Evolutionary conservation across 2,888 invertebrate genomes (phyloP).

Genomic region (Netelia inedita): DNA sequence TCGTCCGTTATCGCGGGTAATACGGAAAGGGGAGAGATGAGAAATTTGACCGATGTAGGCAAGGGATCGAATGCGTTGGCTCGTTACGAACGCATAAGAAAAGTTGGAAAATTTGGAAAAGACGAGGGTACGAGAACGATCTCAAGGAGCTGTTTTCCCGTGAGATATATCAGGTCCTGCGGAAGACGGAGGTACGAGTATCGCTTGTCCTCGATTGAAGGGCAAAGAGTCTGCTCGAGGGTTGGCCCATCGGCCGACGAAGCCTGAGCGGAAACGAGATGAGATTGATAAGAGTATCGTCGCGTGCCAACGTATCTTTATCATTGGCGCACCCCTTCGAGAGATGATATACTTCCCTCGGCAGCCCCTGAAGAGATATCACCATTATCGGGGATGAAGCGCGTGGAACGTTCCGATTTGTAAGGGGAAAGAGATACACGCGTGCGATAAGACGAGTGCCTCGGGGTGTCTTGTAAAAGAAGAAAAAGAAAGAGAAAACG

Average conservation of each 20-base stretch:
- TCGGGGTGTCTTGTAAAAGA: neutral
- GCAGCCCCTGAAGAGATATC: neutral
- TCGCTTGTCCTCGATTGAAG: slow-evolving; percentile 5
- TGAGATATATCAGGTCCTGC: slow-evolving; percentile 2
- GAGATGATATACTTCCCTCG: neutral
- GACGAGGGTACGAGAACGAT: slow-evolving; percentile 39
- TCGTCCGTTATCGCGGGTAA: too few relatives aligned
- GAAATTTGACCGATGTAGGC: too few relatives aligned
- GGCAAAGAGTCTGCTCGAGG: too few relatives aligned
- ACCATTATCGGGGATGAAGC: slow-evolving; percentile 35
- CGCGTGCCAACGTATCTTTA: slow-evolving; percentile 43
- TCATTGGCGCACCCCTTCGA: slow-evolving; percentile 9
- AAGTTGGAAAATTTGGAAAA: neutral
- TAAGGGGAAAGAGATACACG: slow-evolving; percentile 12
- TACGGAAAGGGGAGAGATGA: too few relatives aligned
- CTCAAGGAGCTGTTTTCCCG: slow-evolving; percentile 11
- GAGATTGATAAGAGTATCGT: slow-evolving; percentile 50
- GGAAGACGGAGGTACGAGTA: neutral
- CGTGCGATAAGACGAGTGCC: slow-evolving; percentile 32
- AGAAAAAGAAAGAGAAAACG: neutral
- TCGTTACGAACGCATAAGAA: too few relatives aligned
- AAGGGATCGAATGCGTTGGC: too few relatives aligned
- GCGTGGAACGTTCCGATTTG: slow-evolving; percentile 47
- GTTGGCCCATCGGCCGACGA: neutral
- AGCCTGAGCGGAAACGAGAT: slow-evolving; percentile 16